A percentile compares a stretch with the other conserved stretches of the same genome.
Evolutionary conservation across 1,140 invertebrate genomes (phyloP).

Genomic region (Apis mellifera): Amel_HAv3.1 CM009931.2:12569001-12569500

Average conservation of each 20-base stretch:
- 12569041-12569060: too few species aligned
- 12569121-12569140: too few species aligned
- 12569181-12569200: conserved; percentile 38
- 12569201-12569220: conserved; percentile 65
- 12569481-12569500: neutral
- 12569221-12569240: too few species aligned
- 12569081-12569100: too few species aligned
- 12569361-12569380: conserved; percentile 38
- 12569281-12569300: too few species aligned
- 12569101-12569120: too few species aligned
- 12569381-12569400: conserved; percentile 69
- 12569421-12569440: conserved; percentile 73
- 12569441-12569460: conserved; percentile 15
- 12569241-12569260: too few species aligned
- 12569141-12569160: too few species aligned
- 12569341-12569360: neutral
- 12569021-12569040: too few species aligned
- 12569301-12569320: neutral
- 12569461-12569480: conserved; percentile 53
- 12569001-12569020: too few species aligned
- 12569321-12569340: neutral
- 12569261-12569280: neutral
- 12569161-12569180: too few species aligned
- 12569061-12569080: too few species aligned
- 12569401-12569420: conserved; percentile 69